Evolutionary conservation across 2,113 vertebrate species (phyloP).

Genomic region (Neolamprologus kungweensis): DNA sequence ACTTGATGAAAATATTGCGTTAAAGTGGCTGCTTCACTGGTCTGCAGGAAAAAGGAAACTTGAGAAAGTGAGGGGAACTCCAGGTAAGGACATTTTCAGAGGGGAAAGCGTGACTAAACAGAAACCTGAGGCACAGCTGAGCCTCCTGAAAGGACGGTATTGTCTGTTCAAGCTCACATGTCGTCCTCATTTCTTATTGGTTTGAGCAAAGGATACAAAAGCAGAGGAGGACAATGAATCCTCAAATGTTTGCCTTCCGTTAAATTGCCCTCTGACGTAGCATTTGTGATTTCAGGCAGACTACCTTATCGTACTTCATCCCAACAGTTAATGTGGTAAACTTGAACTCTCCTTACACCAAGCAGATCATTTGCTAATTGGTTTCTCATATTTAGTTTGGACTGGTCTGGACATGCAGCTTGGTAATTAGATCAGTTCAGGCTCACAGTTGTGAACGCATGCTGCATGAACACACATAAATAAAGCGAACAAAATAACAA

Average conservation of each 20-base stretch:
- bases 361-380: background rate
- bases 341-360: background rate
- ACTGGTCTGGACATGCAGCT: background rate
- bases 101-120: background rate
- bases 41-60: background rate
- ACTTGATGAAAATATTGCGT: background rate
- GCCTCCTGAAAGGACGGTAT: slow-evolving; percentile 6
- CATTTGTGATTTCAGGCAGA: background rate
- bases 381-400: background rate
- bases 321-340: background rate
- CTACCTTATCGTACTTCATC: fast-evolving
- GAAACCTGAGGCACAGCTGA: background rate
- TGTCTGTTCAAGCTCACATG: background rate
- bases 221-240: background rate
- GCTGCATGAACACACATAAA: background rate
- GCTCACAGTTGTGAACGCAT: background rate
- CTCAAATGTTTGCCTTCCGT: background rate
- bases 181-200: background rate
- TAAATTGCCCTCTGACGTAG: background rate
- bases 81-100: background rate
- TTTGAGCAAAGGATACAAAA: background rate
- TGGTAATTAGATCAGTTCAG: background rate
- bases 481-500: background rate
- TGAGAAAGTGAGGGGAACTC: background rate
- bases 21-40: background rate